Evolutionary conservation across 2,888 invertebrate species (phyloP), one percentile per base, ranked within the genome.

Genomic region (Omphaloscelis lunosa): DNA sequence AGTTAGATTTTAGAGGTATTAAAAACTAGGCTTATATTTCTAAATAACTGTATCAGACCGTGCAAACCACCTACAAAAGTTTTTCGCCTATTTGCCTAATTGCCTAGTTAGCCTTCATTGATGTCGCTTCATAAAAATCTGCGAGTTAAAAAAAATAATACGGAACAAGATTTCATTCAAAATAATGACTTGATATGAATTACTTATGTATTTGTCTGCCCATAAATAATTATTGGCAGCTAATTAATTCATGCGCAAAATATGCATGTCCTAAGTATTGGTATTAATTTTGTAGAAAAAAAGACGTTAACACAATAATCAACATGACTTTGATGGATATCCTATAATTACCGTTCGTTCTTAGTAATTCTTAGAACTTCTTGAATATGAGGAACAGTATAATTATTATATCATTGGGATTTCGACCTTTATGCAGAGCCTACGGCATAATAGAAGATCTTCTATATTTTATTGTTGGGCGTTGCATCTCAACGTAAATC

Each of bases 61-160:
- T 17, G 15, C 23, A 61, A 63, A 70, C 45, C 23, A 48, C 39
- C 17, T 51, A 88, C 78, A 82, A 20, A 48, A 82, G 87, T 90
- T 93, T 91, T 90, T 91, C 85, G 88, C 45, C 39, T 39, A 8
- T 39, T 39, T 39, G 39, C 8, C 88, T 93, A 92, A 93, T 93
- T 86, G 86, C 79, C 86, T 74, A 65, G 86, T 82, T 87, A 92
- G 90, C 93, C 93, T 93, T 93, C 92, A 81, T 70, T 68, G 34
- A 70, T 23, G 17, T 15, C 29, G 11, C 45, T 68, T 69, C 15
- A 56, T 59, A 65, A 34, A 51, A 56, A 59, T 72, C 27, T 20
- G 70, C 79, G 72, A 41, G 12, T 48, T 12, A 39, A 73, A 65
- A 82, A 82, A 83, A 80, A 15, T 17, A 53, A 51, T 72, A 29